Conservation (phyloP, 2,113 vertebrate species). For the Isichthys henryi region DNA sequence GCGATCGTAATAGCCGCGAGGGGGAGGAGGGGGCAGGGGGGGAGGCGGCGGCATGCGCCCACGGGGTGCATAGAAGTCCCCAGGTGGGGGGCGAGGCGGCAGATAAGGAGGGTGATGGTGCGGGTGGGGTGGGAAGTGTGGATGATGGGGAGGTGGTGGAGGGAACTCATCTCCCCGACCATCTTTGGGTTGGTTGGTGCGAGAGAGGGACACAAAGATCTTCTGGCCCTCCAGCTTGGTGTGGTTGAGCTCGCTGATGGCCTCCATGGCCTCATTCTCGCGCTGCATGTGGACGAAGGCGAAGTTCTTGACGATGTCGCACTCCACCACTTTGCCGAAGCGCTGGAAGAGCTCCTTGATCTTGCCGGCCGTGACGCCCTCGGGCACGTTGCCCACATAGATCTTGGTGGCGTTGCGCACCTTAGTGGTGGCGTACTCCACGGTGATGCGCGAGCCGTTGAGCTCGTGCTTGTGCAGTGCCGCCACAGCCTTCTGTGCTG, state of each 20-base stretch:
- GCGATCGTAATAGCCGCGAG: conserved; percentile 45
- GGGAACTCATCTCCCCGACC: conserved; percentile 35
- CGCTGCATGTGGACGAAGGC: conserved; percentile 64
- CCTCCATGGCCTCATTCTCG: conserved; percentile 54
- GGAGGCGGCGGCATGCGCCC: conserved; percentile 38
- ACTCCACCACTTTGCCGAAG: conserved; percentile 58
- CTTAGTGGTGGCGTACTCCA: conserved; percentile 59
- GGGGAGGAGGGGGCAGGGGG: conserved; percentile 35
- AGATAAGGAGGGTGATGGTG: conserved; percentile 32
- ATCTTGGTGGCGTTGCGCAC: conserved; percentile 62
- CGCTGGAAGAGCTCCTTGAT: conserved; percentile 57
- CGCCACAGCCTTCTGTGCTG: conserved; percentile 51
- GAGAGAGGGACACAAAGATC: conserved; percentile 56
- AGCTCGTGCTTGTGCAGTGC: conserved; percentile 55
- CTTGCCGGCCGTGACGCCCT: conserved; percentile 50
- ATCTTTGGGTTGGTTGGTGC: conserved; percentile 50
- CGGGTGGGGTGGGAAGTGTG: conserved; percentile 38
- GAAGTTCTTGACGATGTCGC: conserved; percentile 60
- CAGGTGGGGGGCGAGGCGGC: conserved; percentile 30
- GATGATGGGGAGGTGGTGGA: conserved; percentile 23
- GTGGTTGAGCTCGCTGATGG: conserved; percentile 54
- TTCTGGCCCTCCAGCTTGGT: conserved; percentile 55
- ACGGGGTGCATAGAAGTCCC: conserved; percentile 33
- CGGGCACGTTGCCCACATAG: conserved; percentile 59
- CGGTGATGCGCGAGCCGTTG: conserved; percentile 52